Evolutionary conservation across 1,140 invertebrate species (phyloP), one percentile per base, ranked within the genome.

Genomic region (Panulirus ornatus): DNA sequence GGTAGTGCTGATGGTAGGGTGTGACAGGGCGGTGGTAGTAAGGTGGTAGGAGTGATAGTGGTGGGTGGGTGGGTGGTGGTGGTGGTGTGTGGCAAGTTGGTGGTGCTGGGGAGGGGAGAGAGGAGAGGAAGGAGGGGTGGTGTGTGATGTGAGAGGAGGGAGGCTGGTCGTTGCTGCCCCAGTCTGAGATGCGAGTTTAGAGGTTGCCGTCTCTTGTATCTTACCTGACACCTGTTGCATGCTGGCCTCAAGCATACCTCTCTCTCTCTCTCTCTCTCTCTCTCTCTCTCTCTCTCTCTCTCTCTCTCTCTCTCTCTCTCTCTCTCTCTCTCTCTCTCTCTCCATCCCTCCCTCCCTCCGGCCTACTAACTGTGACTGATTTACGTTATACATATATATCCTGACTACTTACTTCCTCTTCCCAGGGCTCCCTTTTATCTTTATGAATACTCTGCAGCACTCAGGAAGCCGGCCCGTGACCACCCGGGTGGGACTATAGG

Each of bases 341-440:
- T 3, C n/a, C n/a, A n/a, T 66, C 58, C 11, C n/a, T 66, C 27
- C 11, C n/a, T 8, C 58, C 30, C 5, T 5, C 58, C n/a, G n/a
- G n/a, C n/a, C n/a, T n/a, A n/a, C n/a, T n/a, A n/a, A n/a, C n/a
- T n/a, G n/a, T n/a, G n/a, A n/a, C n/a, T n/a, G n/a, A n/a, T n/a
- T n/a, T n/a, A n/a, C n/a, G n/a, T n/a, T 58, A 58, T 58, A 58
- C n/a, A 58, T 58, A 58, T 58, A 58, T 58, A 58, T 58, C n/a
- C n/a, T n/a, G n/a, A n/a, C n/a, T n/a, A n/a, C n/a, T n/a, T n/a
- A n/a, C n/a, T n/a, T n/a, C n/a, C n/a, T n/a, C n/a, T n/a, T n/a
- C n/a, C n/a, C n/a, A n/a, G n/a, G n/a, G n/a, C n/a, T n/a, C n/a
- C n/a, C n/a, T n/a, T n/a, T n/a, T n/a, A n/a, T n/a, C n/a, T n/a